phyloP scores from a whole-genome alignment of 2,113 vertebrate species.

The Diadophis punctatus region DNA sequence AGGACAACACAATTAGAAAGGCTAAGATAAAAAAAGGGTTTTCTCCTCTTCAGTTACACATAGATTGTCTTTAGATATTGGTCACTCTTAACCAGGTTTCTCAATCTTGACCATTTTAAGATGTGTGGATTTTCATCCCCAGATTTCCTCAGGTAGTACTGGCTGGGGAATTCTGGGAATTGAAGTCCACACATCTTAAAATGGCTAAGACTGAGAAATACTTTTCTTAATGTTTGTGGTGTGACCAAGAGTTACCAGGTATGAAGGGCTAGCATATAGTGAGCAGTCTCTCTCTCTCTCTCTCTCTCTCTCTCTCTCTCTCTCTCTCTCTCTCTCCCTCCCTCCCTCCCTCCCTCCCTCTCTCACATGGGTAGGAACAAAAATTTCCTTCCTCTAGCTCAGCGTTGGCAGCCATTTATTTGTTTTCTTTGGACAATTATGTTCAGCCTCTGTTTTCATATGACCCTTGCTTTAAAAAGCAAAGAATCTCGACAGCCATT shows the following conservation, averaged over 20 bases:
- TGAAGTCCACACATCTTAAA: not conserved
- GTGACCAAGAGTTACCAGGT: not conserved
- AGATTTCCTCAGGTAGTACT: not conserved
- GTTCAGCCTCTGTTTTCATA: too few relatives aligned
- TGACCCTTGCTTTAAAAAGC: too few relatives aligned
- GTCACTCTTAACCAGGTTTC: not conserved
- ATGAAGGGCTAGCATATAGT: not conserved
- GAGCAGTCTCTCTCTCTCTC: not conserved
- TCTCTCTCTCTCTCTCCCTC: rapidly evolving
- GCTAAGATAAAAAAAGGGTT: not conserved
- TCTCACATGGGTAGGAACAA: too few relatives aligned
- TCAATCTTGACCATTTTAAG: not conserved
- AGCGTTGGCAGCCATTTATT: too few relatives aligned
- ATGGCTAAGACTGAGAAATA: not conserved
- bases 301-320: too few relatives aligned
- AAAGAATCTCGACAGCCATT: too few relatives aligned
- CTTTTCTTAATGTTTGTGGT: not conserved
- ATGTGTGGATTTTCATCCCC: not conserved
- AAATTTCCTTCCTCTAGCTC: too few relatives aligned
- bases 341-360: too few relatives aligned
- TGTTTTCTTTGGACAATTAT: too few relatives aligned
- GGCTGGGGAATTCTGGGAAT: not conserved
- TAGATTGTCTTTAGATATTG: not conserved
- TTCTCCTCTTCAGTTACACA: not conserved
- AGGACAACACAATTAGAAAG: not conserved